Evolutionary conservation across 2,888 invertebrate species (phyloP), one percentile per base, ranked within the genome.

Genomic region (Celastrina argiolus): DNA sequence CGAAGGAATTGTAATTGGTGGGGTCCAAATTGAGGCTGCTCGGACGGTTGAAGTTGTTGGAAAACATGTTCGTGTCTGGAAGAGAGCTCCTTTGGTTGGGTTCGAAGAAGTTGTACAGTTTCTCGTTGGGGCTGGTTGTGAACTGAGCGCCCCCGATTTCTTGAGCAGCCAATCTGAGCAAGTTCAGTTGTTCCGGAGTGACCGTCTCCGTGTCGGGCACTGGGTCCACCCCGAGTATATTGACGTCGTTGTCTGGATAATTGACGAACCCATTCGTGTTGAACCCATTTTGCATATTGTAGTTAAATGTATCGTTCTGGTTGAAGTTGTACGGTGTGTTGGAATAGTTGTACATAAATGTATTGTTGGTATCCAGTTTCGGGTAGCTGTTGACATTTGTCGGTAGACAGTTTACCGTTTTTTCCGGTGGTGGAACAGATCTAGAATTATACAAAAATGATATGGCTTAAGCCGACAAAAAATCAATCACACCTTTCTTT

Each of bases 91-190:
- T 88, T 83, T 89, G 89, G 84, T 76, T 88, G 42, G 84, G 84
- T 74, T 90, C 90, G 75, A 85, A 90, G 80, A 85, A 90, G 73
- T 88, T 88, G 74, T 85, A 89, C 74, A 76, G 85, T 77, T 87
- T 88, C 45, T 85, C 84, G 68, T 79, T 87, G 0, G 85, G 85
- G 67, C 79, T 87, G 0, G 78, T 85, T 41, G 84, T 74, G 76
- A 90, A 90, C 69, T 91, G 91, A 2, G 91, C 90, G 2, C 90
- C 90, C 3, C 91, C 88, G 0, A 91, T 89, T 73, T 91, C 88
- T 76, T 91, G 91, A 3, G 92, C 90, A n/a, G 92, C 92, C 22
- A 92, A 76, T 73, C 91, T 81, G 67, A 92, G 78, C 58, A 92
- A 73, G 71, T 91, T 91, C 0, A 92, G 74, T 71, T 92, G 91